Evolutionary conservation across 1,140 invertebrate species (phyloP), one percentile per base, ranked within the genome.

Genomic region (Sycobia sp.): DNA sequence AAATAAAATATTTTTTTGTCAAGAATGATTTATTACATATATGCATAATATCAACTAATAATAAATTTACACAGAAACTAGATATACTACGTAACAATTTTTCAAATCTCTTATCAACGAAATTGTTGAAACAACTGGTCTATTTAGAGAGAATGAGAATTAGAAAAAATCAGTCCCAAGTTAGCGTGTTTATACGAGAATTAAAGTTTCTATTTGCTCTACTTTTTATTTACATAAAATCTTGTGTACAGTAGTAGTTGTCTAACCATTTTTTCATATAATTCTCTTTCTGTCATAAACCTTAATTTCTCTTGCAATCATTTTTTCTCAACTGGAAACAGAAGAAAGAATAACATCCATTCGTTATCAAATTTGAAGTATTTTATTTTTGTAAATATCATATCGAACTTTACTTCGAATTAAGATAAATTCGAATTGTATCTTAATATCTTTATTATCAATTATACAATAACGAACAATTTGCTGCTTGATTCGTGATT

Each of bases 31-130:
- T 75, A 73, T 76, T 75, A 71, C 67, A 71, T 68, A 70, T n/a
- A n/a, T 75, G 69, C 71, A 70, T 70, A 74, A 69, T 75, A 68
- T 65, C 20, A 65, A 59, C 56, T 65, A 59, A 65, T 65, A 58
- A 65, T 64, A 74, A 73, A 68, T 76, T 71, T 75, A 72, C 74
- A 76, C 73, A 76, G 64, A 74, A 76, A 72, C 67, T 73, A 76
- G 60, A 68, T 64, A 47, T 51, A 39, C 69, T 74, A 74, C 60
- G 65, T 74, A 73, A 74, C 71, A 75, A 75, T 57, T 70, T 72
- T 66, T 70, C 66, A 65, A 68, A 65, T 70, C 22, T 65, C 47
- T 57, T 53, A 38, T 57, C 55, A 64, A 64, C 62, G 32, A 57
- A 58, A 53, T 64, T 32, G 22, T 64, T 53, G 54, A 58, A 53